Percentiles rank a stretch among this genome's conserved stretches.
These are phyloP conservation scores for Ridgeia piscesae DNA, from an alignment of 1,140 invertebrate species.

Conservation along the genomic window DNA sequence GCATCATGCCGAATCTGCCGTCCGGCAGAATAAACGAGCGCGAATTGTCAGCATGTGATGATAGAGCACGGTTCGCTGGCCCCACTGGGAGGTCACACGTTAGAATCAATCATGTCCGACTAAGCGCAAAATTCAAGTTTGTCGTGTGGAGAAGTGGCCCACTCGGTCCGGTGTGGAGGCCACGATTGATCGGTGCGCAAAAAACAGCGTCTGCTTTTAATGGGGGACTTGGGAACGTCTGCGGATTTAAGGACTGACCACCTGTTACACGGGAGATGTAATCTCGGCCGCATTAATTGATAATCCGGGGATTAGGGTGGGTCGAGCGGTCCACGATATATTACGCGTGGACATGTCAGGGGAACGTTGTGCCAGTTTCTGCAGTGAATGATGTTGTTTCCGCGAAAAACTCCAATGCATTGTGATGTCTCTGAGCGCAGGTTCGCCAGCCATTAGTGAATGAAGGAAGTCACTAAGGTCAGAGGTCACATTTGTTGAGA, in stretches of 20 bases:
- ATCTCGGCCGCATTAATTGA: background rate
- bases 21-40: background rate
- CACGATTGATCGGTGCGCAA: background rate
- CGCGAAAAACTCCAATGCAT: background rate
- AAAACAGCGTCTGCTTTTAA: background rate
- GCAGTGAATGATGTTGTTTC: background rate
- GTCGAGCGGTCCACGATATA: background rate
- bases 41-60: background rate
- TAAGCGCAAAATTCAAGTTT: conserved; percentile 1
- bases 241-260: background rate
- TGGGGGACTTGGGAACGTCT: conserved; percentile 3
- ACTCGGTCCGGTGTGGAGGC: background rate
- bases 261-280: background rate
- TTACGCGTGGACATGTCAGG: background rate
- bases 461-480: background rate
- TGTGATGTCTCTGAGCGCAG: background rate
- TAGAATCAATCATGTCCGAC: background rate
- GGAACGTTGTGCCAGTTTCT: background rate
- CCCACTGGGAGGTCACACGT: background rate
- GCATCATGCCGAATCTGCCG: background rate
- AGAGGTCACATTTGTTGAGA: background rate
- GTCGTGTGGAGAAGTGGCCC: background rate
- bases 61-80: background rate
- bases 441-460: background rate
- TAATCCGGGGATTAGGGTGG: background rate